Conservation (phyloP, 2,888 invertebrate species). For the Pammene aurita region DNA sequence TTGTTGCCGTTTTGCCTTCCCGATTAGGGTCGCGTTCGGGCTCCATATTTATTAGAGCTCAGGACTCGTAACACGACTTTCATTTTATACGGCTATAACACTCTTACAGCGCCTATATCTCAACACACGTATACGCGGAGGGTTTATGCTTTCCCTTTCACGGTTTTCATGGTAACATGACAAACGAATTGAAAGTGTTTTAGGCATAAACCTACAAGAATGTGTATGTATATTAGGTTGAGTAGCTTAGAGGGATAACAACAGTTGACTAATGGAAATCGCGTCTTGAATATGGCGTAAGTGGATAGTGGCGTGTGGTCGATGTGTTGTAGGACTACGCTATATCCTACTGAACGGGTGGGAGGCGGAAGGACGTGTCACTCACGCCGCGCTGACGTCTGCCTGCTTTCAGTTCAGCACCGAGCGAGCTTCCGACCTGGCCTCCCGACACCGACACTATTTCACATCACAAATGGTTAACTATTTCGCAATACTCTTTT, state of each 20-base stretch:
- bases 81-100: slow-evolving; percentile 74
- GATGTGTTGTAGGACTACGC: slow-evolving; percentile 54
- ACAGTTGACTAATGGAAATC: slow-evolving; percentile 21
- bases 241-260: background rate
- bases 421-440: slow-evolving; percentile 73
- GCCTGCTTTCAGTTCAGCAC: slow-evolving; percentile 72
- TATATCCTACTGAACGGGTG: slow-evolving; percentile 56
- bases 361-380: slow-evolving; percentile 78
- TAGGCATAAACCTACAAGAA: slow-evolving; percentile 20
- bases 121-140: slow-evolving; percentile 51
- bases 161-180: slow-evolving; percentile 56
- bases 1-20: slow-evolving; percentile 80
- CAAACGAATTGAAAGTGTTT: slow-evolving; percentile 43
- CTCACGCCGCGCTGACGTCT: slow-evolving; percentile 69
- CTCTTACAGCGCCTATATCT: slow-evolving; percentile 57
- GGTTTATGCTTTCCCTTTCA: slow-evolving; percentile 61
- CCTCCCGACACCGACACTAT: slow-evolving; percentile 66
- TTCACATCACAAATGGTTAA: slow-evolving; percentile 55
- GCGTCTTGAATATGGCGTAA: slow-evolving; percentile 54
- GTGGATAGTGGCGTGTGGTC: slow-evolving; percentile 50
- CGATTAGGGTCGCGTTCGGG: slow-evolving; percentile 80
- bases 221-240: background rate
- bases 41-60: slow-evolving; percentile 80
- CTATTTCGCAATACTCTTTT: slow-evolving; percentile 49
- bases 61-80: slow-evolving; percentile 77